Base-by-base conservation (phyloP, 2,888 invertebrate genomes). In the Lasioglossum morio region DNA sequence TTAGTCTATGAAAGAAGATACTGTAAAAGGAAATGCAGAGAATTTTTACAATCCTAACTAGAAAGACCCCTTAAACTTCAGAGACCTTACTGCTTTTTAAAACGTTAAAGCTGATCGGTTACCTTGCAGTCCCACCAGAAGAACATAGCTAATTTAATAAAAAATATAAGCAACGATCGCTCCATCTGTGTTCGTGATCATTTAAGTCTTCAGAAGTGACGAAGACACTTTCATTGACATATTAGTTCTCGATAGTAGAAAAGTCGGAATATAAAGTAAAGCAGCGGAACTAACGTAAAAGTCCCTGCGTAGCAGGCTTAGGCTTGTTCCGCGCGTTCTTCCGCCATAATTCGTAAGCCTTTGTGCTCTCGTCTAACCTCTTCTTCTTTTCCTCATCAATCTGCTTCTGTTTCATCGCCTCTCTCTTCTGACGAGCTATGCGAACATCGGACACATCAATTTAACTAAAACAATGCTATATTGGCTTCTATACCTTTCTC, bases 301-400 rank as follows among this genome's bases (percentile, higher is more conserved):
- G 93, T 96, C 96, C 95, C 96, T 97, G 89, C 95, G 96, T 84
- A 96, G 97, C 96, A 0, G 97, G 97, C 90, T 96, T 96, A 0
- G 97, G 97, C 88, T 96, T 96, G 89, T 96, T 96, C 95, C 96
- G 97, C 87, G 97, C 96, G 66, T 95, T 96, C 81, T 96, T 95
- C 84, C 96, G 94, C 97, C 97, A 97, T 88, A 96, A 96, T 57
- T 96, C 95, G 91, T 96, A 97, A 0, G 97, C 97, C 72, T 95
- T 96, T 88, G 96, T 95, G 83, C 96, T 97, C 77, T 96, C 95
- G 60, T 96, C 95, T 1, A 96, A 94, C 48, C 96, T 95, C 34
- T 95, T 95, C 89, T 96, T 88, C 40, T 91, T 96, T 60, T 96
- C 96, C 7, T 96, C 96, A 46, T 96, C 96, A 0, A 95, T 95